Percentiles rank a stretch among this genome's conserved stretches.
Conservation (phyloP, 2,888 invertebrate genomes). For the Spisula solida region DNA sequence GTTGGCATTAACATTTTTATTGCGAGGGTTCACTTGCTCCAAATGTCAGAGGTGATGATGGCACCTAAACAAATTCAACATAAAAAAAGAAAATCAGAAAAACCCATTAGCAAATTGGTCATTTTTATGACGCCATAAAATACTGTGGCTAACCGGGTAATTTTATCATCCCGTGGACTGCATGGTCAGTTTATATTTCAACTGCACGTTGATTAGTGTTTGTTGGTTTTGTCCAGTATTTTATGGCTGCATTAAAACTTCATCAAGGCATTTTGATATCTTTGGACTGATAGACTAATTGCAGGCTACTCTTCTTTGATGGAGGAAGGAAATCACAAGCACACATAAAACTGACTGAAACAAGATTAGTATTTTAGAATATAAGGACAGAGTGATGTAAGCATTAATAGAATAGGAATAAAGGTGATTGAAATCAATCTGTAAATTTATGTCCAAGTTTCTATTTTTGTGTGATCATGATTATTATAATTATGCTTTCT, state of each 20-base stretch:
- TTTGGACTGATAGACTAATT: conserved; percentile 50
- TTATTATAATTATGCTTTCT: too few relatives aligned
- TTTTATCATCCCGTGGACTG: conserved; percentile 13
- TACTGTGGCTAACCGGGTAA: conserved; percentile 32
- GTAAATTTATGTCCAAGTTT: not conserved
- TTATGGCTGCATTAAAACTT: conserved; percentile 59
- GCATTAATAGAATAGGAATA: not conserved
- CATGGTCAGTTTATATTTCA: conserved; percentile 36
- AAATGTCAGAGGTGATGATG: conserved; percentile 35
- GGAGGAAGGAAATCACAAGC: conserved; percentile 39
- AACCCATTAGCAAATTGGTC: conserved; percentile 54
- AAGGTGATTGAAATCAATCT: not conserved
- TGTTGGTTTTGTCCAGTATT: conserved; percentile 45
- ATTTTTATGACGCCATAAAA: conserved; percentile 47
- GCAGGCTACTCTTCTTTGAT: conserved; percentile 35
- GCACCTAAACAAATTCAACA: conserved; percentile 28
- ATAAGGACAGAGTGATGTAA: conserved; percentile 25
- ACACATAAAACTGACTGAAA: conserved; percentile 39
- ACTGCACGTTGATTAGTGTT: conserved; percentile 26
- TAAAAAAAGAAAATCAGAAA: conserved; percentile 42
- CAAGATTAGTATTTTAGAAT: conserved; percentile 33
- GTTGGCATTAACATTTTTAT: conserved; percentile 19
- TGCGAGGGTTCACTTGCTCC: conserved; percentile 18
- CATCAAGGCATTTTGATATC: conserved; percentile 48
- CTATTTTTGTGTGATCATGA: not conserved